Evolutionary conservation across 2,797 vertebrate genomes (phyloP).

Genomic region (Notolepis coatsorum): DNA sequence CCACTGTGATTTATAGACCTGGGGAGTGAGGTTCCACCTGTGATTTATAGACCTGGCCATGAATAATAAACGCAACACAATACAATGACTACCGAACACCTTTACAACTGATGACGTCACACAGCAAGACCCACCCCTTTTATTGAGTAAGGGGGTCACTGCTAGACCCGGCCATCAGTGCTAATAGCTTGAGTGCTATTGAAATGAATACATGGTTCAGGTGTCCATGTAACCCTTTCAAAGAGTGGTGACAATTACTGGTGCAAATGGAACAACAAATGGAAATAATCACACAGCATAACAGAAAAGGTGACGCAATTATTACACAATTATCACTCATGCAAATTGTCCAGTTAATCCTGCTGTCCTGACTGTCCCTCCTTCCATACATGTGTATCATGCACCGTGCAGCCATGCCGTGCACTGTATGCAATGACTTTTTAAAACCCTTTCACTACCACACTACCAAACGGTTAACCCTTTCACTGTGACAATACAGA

Average conservation of each 20-base stretch:
- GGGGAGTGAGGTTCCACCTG: too few species aligned
- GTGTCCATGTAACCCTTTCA: not conserved
- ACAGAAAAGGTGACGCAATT: slow-evolving; percentile 50
- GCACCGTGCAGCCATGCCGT: slow-evolving; percentile 7
- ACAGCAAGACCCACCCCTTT: not conserved
- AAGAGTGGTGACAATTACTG: too few species aligned
- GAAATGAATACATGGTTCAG: slow-evolving; percentile 47
- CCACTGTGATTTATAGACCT: too few species aligned
- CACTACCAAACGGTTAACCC: too few species aligned
- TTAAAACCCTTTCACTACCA: too few species aligned
- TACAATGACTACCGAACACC: too few species aligned
- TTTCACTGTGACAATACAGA: too few species aligned
- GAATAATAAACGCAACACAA: too few species aligned
- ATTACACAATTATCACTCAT: slow-evolving; percentile 18
- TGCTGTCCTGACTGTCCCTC: not conserved
- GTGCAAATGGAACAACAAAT: slow-evolving; percentile 39
- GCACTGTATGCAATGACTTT: slow-evolving; percentile 1
- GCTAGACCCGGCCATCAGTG: slow-evolving; percentile 6
- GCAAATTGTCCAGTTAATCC: not conserved
- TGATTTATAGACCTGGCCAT: too few species aligned
- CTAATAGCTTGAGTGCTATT: slow-evolving; percentile 3
- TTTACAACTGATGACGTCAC: not conserved
- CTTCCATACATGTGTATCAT: slow-evolving; percentile 8
- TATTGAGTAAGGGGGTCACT: not conserved
- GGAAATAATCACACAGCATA: slow-evolving; percentile 37